Percentiles rank a stretch among this genome's conserved stretches.
Conservation (phyloP, 2,113 vertebrate genomes). For the Numenius arquata region DNA sequence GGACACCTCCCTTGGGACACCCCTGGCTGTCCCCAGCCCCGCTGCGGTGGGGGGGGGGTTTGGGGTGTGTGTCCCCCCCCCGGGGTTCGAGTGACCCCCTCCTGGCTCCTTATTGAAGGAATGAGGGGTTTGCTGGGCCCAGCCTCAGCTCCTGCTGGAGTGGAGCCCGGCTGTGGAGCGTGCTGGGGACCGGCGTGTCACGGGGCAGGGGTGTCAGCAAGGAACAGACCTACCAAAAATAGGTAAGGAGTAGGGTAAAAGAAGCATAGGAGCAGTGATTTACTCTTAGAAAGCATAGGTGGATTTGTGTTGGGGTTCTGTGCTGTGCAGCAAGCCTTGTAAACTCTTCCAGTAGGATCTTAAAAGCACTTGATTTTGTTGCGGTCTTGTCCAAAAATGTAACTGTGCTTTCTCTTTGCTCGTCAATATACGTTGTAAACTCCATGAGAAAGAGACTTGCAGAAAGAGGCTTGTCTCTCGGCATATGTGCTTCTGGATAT, state of each 20-base stretch:
- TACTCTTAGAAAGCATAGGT: neutral
- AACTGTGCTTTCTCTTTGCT: neutral
- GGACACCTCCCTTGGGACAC: neutral
- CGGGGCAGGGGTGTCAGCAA: neutral
- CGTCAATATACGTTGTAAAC: fast-evolving
- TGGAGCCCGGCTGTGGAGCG: fast-evolving
- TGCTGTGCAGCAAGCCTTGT: neutral
- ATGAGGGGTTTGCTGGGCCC: neutral
- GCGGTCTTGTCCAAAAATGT: neutral
- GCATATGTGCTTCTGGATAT: fast-evolving
- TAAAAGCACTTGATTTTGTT: neutral
- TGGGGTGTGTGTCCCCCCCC: too few relatives aligned
- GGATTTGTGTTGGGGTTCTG: neutral
- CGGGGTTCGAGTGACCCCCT: neutral
- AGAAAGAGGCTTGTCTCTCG: neutral
- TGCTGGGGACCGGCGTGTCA: fast-evolving
- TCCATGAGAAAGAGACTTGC: neutral
- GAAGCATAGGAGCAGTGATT: neutral
- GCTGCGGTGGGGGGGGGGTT: neutral
- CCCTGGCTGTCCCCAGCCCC: neutral
- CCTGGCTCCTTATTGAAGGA: too few relatives aligned
- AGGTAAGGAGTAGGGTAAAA: neutral
- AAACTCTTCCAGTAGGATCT: too few relatives aligned
- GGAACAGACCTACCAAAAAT: neutral
- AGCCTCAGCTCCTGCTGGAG: fast-evolving